phyloP scores from a whole-genome alignment of 2,888 invertebrate genomes.

The Coenonympha glycerion region DNA sequence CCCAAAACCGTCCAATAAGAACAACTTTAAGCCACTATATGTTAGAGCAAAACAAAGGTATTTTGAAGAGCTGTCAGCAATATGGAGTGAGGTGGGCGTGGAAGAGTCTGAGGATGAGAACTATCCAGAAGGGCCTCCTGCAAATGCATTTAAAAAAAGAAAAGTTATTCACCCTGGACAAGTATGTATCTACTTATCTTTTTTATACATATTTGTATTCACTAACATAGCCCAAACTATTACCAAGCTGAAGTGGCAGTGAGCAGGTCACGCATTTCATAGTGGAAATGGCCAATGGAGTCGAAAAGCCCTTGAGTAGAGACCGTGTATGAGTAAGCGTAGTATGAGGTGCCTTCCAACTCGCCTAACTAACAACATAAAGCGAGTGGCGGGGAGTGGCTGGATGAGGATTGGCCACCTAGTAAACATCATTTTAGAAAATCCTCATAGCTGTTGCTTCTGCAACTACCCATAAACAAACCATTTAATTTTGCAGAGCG shows the following conservation, averaged over 20 bases:
- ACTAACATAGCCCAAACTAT: neutral
- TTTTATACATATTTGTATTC: neutral
- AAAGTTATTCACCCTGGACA: conserved; percentile 66
- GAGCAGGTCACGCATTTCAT: too few species aligned
- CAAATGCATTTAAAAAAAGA: conserved; percentile 76
- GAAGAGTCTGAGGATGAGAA: conserved; percentile 87
- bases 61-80: conserved; percentile 81
- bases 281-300: too few species aligned
- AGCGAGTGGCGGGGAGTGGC: too few species aligned
- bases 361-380: too few species aligned
- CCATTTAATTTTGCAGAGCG: conserved; percentile 43
- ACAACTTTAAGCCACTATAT: conserved; percentile 71
- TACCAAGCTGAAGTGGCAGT: too few species aligned
- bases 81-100: conserved; percentile 81
- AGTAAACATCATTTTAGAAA: too few species aligned
- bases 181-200: conserved; percentile 30
- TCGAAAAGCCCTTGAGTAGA: too few species aligned
- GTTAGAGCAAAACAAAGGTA: conserved; percentile 71
- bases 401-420: too few species aligned
- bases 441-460: neutral
- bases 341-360: too few species aligned
- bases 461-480: neutral
- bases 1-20: conserved; percentile 51
- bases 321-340: too few species aligned
- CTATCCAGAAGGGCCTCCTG: conserved; percentile 82